Base-by-base conservation (phyloP, 2,797 vertebrate genomes). In the Manis crassicaudata region DNA sequence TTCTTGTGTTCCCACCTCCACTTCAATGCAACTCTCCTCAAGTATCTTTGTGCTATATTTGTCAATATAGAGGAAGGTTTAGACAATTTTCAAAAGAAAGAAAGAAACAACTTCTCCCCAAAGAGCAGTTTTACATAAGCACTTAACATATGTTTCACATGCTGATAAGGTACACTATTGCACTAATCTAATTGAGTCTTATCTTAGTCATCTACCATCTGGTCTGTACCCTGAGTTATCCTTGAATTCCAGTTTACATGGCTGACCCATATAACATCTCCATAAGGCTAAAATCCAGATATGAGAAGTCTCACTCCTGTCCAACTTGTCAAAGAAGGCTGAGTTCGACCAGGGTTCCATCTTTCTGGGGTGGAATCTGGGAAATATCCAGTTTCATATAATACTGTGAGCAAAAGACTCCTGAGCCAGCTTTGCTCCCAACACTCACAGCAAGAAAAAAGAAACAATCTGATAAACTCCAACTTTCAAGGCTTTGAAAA, bases 401-500 rank as follows among this genome's bases (percentile, higher is more conserved):
- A 52, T 37, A 21, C 35, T 54, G 18, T 75, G 70, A 95, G n/a
- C 43, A 50, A 40, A 58, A 76, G 32, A 40, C 10, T 14, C 12
- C 54, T 46, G 8, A 50, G n/a, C 80, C 79, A 70, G 90, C 84
- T 95, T 96, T 95, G 84, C 88, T 93, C 84, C 92, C 92, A 95
- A 84, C 79, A 77, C 60, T 92, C 87, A 63, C 75, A 75, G 95
- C 63, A 84, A 3, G 50, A 95, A 92, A 94, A 96, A 97, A 97
- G 91, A 35, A 96, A 96, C 97, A 62, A 65, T 32, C 68, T 89
- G 70, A 85, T n/a, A 90, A 92, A 83, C 54, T 88, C 82, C 76
- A 54, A 96, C 93, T 98, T 97, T 94, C n/a, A 87, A 96, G 56
- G 54, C 88, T 97, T 96, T 96, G 82, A 16, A 11, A 97, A 82